Evolutionary conservation across 2,888 invertebrate species (phyloP), one percentile per base, ranked within the genome.

Genomic region (Enchytraeus crypticus): DNA sequence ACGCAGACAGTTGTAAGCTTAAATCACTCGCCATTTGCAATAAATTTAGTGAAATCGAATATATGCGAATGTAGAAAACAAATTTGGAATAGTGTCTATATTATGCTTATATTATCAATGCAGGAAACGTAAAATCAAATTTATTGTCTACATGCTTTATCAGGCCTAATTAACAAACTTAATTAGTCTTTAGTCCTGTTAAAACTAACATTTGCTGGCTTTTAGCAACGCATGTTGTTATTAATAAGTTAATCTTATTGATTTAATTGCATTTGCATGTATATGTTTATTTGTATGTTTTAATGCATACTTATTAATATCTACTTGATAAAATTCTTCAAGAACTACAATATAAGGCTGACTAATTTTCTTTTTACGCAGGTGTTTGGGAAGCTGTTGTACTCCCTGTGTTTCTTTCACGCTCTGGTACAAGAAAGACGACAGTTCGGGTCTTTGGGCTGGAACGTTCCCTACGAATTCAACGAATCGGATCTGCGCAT

Each of bases 321-420:
- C n/a, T 14, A 43, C 38, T 8, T 43, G 38, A 27, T 14, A 46
- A 14, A 43, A 11, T 43, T 43, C 14, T 43, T 11, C n/a, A 14
- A 43, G 43, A 43, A n/a, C n/a, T 43, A 43, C 43, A 43, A 43
- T 14, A 51, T 55, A 55, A n/a, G 11, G 38, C 11, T 14, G 11
- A n/a, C 21, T n/a, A 49, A 47, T n/a, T 21, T 58, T 34, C 18
- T n/a, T 18, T n/a, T 43, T 34, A 11, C 67, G 2, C 68, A 77
- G 71, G 84, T 85, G 65, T 93, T 92, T 88, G 83, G 87, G 64
- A 77, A 79, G 66, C 71, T 81, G 30, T 66, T 81, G 51, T 81
- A 80, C 73, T 76, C 78, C 3, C 66, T 80, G 51, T 77, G 79
- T 60, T 79, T 79, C 71, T 80, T 80, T 71, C 79, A 80, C 69